Evolutionary conservation across 2,888 invertebrate genomes (phyloP).

Genomic region (Prosopocoilus inquinatus): DNA sequence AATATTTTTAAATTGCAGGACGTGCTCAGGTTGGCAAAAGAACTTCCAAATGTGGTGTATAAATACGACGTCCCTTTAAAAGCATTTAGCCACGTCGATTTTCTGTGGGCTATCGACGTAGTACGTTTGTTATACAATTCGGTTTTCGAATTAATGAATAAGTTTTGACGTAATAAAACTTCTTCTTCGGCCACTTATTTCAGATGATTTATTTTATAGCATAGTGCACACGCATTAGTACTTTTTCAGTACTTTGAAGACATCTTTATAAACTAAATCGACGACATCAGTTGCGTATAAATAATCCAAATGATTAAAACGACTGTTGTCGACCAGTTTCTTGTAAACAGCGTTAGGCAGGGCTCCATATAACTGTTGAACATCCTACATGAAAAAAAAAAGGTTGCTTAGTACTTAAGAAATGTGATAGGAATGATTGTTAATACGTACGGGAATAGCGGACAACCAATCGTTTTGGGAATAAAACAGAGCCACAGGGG

Average conservation of each 20-base stretch:
- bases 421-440: conserved; percentile 44
- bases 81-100: conserved; percentile 67
- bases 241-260: conserved; percentile 1
- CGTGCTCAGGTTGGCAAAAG: conserved; percentile 54
- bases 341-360: conserved; percentile 4
- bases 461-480: conserved; percentile 55
- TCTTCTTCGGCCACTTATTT: too few species aligned
- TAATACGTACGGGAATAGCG: conserved; percentile 38
- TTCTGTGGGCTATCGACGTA: conserved; percentile 63
- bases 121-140: conserved; percentile 57
- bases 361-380: conserved; percentile 12
- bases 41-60: conserved; percentile 56
- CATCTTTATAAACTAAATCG: conserved; percentile 15
- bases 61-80: conserved; percentile 56
- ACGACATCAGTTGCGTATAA: conserved; percentile 23
- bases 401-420: conserved; percentile 9
- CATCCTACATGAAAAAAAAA: conserved; percentile 11
- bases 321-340: conserved; percentile 15
- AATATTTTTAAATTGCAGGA: conserved; percentile 47
- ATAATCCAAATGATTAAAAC: conserved; percentile 27
- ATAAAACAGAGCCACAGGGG: conserved; percentile 51
- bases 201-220: too few species aligned
- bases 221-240: background rate
- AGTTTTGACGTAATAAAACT: too few species aligned
- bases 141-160: conserved; percentile 41